phyloP scores from a whole-genome alignment of 2,113 vertebrate species.

The Saguinus midas region DNA sequence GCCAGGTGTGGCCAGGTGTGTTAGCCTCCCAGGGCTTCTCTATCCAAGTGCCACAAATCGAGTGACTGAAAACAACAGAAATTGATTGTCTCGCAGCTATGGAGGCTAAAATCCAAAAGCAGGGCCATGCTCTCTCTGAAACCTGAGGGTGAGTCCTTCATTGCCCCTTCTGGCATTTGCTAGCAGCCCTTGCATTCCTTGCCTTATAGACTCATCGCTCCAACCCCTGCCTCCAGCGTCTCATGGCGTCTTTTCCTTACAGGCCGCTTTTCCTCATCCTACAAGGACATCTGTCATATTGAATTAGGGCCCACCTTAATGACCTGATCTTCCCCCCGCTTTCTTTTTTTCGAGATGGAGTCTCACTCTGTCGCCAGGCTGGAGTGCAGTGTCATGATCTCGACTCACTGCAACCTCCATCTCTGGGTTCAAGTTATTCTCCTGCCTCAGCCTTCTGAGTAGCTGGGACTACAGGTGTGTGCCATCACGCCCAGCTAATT shows the following conservation, averaged over 20 bases:
- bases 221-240: background rate
- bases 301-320: background rate
- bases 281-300: background rate
- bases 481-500: too few species aligned
- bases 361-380: too few species aligned
- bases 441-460: too few species aligned
- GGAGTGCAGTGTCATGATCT: too few species aligned
- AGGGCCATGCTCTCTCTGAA: background rate
- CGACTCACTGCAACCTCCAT: too few species aligned
- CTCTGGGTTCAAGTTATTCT: too few species aligned
- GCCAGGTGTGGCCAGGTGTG: background rate
- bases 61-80: background rate
- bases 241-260: background rate
- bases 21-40: background rate
- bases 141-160: background rate
- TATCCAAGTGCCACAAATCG: too few species aligned
- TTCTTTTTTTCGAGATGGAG: too few species aligned
- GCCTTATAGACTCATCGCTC: background rate
- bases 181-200: background rate
- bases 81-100: background rate
- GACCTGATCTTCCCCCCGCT: background rate
- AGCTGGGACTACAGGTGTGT: too few species aligned
- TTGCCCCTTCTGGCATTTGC: background rate
- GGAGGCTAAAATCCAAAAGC: background rate
- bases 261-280: background rate